phyloP scores from a whole-genome alignment of 1,140 invertebrate species.

The Cryptotermes secundus region DNA sequence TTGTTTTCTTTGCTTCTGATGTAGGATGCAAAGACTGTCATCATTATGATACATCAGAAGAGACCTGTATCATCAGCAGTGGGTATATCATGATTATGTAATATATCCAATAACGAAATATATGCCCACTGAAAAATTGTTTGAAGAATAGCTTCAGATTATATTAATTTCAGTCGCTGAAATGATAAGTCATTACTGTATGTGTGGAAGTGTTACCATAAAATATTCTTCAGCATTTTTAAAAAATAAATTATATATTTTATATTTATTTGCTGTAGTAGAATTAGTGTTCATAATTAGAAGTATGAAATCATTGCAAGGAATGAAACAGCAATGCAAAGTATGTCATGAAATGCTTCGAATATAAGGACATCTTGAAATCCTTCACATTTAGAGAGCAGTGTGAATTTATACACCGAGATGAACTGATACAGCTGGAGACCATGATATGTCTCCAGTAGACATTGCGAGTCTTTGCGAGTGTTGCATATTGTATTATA shows the following conservation, averaged over 20 bases:
- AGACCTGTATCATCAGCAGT: not conserved
- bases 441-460: not conserved
- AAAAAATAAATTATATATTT: slow-evolving; percentile 20
- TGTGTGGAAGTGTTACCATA: slow-evolving; percentile 16
- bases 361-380: not conserved
- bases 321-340: not conserved
- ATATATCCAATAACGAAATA: not conserved
- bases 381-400: not conserved
- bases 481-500: slow-evolving; percentile 7
- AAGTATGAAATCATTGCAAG: not conserved
- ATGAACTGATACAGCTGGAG: not conserved
- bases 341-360: not conserved
- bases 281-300: slow-evolving; percentile 9
- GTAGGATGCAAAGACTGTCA: not conserved
- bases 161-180: slow-evolving; percentile 3
- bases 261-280: slow-evolving; percentile 18
- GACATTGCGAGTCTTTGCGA: not conserved
- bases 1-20: not conserved
- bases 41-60: not conserved
- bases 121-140: not conserved
- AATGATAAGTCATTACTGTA: slow-evolving; percentile 4
- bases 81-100: not conserved
- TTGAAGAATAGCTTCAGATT: slow-evolving; percentile 2
- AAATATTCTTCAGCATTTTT: slow-evolving; percentile 1
- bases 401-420: not conserved